Conservation (phyloP, 1,140 invertebrate species). For the Drosophila lowei region DNA sequence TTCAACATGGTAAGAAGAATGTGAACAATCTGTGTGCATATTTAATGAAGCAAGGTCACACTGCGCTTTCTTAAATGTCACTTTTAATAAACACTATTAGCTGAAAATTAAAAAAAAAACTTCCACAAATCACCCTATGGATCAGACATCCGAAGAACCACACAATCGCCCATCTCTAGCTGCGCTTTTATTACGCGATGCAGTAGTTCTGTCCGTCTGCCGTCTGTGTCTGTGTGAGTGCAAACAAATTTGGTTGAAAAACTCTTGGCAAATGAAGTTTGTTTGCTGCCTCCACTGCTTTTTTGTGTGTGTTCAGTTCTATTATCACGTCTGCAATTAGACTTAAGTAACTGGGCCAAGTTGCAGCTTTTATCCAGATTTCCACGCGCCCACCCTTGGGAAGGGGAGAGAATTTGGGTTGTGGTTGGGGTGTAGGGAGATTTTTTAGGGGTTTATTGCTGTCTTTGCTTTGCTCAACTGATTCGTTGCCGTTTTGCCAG, state of each 20-base stretch:
- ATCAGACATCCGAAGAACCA: not conserved
- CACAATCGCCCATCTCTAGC: constrained; percentile 22
- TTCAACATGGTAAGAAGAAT: no score
- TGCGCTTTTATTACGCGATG: constrained; percentile 23
- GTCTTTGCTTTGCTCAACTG: constrained; percentile 76
- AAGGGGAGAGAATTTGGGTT: constrained; percentile 3
- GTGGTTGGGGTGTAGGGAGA: constrained; percentile 30
- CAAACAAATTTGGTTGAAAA: constrained; percentile 60
- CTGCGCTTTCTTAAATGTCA: no score
- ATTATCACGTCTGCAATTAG: constrained; percentile 77
- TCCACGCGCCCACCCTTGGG: constrained; percentile 24
- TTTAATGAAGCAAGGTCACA: no score
- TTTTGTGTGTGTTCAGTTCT: constrained; percentile 48
- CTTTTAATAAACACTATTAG: no score
- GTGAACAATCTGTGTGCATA: no score
- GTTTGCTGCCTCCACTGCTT: constrained; percentile 8
- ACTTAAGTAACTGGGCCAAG: constrained; percentile 77
- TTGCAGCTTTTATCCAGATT: constrained; percentile 58
- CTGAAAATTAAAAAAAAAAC: no score
- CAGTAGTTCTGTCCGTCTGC: constrained; percentile 11
- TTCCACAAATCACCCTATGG: no score
- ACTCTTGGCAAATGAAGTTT: constrained; percentile 61
- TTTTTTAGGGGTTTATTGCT: constrained; percentile 68
- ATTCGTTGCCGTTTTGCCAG: constrained; percentile 64
- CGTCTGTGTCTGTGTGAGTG: constrained; percentile 35